Base-by-base conservation (phyloP, 1,140 invertebrate genomes). In the Drosophila sturtevanti region DNA sequence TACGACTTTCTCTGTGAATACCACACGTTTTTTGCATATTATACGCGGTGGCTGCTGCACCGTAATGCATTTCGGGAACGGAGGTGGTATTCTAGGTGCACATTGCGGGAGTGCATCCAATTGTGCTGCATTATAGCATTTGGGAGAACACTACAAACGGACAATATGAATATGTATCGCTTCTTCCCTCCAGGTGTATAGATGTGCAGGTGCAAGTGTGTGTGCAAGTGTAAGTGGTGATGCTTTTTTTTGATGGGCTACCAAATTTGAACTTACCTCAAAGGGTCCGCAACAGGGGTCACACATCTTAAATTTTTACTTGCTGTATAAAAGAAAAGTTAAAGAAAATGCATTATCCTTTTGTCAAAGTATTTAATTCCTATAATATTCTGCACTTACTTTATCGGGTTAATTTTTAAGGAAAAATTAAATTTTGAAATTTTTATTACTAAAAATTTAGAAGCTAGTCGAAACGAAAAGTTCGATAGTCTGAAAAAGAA, bases 221-320 rank as follows among this genome's bases (percentile, higher is more conserved):
- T 59, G n/a, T 24, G 11, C n/a, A 5, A 6, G 1, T 52, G 24
- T 0, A 9, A n/a, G n/a, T n/a, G n/a, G n/a, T n/a, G n/a, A n/a
- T n/a, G n/a, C n/a, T n/a, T n/a, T n/a, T n/a, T n/a, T n/a, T n/a
- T n/a, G n/a, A n/a, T n/a, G n/a, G n/a, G n/a, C n/a, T n/a, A n/a
- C n/a, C n/a, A n/a, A n/a, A n/a, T n/a, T n/a, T n/a, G n/a, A 11
- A 14, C 87, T 89, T 63, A 91, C 90, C 84, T 89, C 90, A 61
- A 85, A 80, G 22, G 90, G 87, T 77, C 80, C 89, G 70, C 89
- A 86, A 63, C 85, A 89, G 38, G 86, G 89, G 51, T 82, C 87
- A 62, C 90, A 90, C 82, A 86, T 87, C 55, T 48, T 77, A 22
- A 68, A 60, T 38, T 58, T 68, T 37, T 72, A 34, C 54, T 48